Evolutionary conservation across 2,113 vertebrate species (phyloP).

Genomic region (Anguilla japonica): DNA sequence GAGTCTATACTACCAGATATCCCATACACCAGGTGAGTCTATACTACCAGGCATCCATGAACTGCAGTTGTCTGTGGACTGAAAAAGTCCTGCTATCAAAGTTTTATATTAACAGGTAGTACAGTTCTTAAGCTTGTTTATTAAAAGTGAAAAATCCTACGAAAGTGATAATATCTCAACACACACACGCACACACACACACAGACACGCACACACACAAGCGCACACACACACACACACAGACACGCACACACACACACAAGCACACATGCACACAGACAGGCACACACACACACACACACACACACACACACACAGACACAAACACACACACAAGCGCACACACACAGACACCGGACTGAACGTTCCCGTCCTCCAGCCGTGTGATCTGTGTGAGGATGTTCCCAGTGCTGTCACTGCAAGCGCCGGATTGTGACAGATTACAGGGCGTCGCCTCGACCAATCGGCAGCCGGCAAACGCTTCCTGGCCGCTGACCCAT

Average conservation of each 20-base stretch:
- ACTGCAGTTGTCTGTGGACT: not conserved
- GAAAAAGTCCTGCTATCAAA: not conserved
- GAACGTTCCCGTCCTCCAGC: constrained; percentile 34
- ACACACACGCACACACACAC: constrained; percentile 32
- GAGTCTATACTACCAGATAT: not conserved
- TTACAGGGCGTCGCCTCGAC: constrained; percentile 65
- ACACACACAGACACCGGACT: constrained; percentile 21
- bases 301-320: constrained; percentile 26
- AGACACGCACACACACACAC: constrained; percentile 23
- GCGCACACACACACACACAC: not conserved
- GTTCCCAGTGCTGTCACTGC: constrained; percentile 70
- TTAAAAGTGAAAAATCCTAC: not conserved
- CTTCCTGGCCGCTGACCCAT: constrained; percentile 72
- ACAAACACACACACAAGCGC: constrained; percentile 34
- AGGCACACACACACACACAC: not conserved
- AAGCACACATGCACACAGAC: not conserved
- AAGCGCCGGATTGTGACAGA: constrained; percentile 73
- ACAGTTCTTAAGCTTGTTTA: not conserved
- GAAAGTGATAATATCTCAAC: not conserved
- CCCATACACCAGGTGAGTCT: not conserved
- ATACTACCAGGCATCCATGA: not conserved
- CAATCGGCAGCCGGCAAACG: constrained; percentile 63
- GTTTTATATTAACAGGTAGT: not conserved
- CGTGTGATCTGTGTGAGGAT: constrained; percentile 58
- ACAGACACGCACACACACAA: constrained; percentile 28